Evolutionary conservation across 2,113 vertebrate species (phyloP), one percentile per base, ranked within the genome.

Genomic region (Xenus cinereus): DNA sequence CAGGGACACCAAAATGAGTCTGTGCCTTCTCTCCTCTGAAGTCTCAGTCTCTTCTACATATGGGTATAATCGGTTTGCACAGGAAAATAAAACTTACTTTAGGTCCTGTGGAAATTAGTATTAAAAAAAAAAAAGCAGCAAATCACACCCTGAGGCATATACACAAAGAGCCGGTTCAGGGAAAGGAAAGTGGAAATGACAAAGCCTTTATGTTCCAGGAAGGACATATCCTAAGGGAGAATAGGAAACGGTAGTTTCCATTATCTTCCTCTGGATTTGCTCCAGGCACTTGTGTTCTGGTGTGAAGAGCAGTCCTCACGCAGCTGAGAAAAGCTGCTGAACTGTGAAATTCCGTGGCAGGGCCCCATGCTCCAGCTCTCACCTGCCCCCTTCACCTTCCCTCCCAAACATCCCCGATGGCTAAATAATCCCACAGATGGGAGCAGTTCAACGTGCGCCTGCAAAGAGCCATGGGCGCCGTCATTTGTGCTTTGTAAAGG

Each of bases 391-490:
- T 62, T 37, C 63, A 12, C 0, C 0, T 45, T 35, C 63, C 27
- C 12, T 60, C 24, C 8, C 2, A 1, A 35, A 1, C 0, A 1
- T 15, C 63, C 37, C 50, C 22, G 35, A 0, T 1, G 18, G 32
- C 46, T 33, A 0, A 76, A 35, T 7, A 15, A 62, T 20, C 50
- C 72, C 53, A 3, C 0, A 2, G 46, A 3, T 11, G 26, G 57
- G 22, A 16, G 10, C 1, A 12, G 48, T 16, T 14, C 1, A 0
- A 12, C 0, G 0, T 9, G 54, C n/a, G 51, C 51, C 57, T 56
- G 79, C 43, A 51, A 4, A 60, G 62, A 62, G 43, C 9, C 69
- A 63, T 32, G 13, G 66, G 18, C 17, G 1, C 69, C 48, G 22
- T 1, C 53, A 2, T 6, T n/a, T 26, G 26, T 43, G 83, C 56